Conservation (phyloP, 2,797 vertebrate genomes). For the Triplophysa bombifrons region DNA sequence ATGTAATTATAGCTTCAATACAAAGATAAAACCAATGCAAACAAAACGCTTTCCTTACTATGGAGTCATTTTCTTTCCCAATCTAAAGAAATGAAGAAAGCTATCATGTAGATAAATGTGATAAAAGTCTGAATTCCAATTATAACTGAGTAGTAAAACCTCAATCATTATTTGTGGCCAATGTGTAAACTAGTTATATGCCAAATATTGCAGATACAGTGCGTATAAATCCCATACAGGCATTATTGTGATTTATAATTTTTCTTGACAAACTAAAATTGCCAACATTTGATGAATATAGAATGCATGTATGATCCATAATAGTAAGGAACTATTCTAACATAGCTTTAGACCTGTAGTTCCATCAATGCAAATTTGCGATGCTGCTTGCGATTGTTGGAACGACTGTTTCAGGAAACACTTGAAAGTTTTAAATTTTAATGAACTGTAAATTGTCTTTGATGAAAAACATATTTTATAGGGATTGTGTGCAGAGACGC, state of each 20-base stretch:
- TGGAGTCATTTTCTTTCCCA: constrained; percentile 2
- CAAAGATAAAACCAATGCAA: constrained; percentile 28
- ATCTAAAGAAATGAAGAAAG: constrained; percentile 12
- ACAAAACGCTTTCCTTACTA: constrained; percentile 1
- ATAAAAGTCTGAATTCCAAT: neutral
- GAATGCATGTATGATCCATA: too few species aligned
- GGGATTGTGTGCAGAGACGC: constrained; percentile 1
- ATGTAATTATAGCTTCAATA: constrained; percentile 56
- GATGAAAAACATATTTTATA: constrained; percentile 15
- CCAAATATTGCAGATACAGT: neutral
- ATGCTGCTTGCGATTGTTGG: too few species aligned
- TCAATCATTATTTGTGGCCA: neutral
- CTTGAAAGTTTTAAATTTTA: neutral
- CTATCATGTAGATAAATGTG: neutral
- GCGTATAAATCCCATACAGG: neutral
- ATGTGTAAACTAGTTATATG: neutral
- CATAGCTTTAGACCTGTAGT: too few species aligned
- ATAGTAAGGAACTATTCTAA: too few species aligned
- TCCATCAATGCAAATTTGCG: too few species aligned
- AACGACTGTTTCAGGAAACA: too few species aligned
- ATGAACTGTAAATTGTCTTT: constrained; percentile 5
- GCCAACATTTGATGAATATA: too few species aligned
- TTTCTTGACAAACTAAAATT: too few species aligned
- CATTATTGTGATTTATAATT: neutral
- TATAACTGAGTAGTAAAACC: neutral